These are phyloP conservation scores for Linurgus olivaceus DNA, from an alignment of 2,797 vertebrate genomes.

Conservation along the genomic window DNA sequence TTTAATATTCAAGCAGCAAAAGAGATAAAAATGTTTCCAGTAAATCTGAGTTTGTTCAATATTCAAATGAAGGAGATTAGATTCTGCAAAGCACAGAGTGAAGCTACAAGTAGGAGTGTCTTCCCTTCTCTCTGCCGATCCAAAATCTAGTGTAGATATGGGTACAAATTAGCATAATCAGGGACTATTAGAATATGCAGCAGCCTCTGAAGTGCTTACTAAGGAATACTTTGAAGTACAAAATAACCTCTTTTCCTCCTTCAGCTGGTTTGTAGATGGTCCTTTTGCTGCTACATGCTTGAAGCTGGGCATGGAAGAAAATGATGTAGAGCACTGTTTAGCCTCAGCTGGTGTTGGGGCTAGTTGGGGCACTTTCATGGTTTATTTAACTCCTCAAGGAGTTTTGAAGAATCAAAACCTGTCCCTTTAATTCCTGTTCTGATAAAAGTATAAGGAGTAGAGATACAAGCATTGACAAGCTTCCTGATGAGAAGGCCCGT, in stretches of 20 bases:
- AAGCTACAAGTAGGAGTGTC: not conserved
- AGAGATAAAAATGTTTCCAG: not conserved
- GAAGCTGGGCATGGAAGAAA: not conserved
- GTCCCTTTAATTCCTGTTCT: not conserved
- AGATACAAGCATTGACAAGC: not conserved
- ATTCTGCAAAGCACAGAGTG: not conserved
- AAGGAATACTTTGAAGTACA: not conserved
- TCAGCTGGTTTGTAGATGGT: not conserved
- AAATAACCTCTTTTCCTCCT: not conserved
- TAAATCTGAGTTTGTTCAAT: not conserved
- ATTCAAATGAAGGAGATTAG: not conserved
- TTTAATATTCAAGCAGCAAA: not conserved
- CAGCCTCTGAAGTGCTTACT: not conserved
- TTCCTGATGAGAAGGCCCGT: fast-evolving
- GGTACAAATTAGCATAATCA: not conserved
- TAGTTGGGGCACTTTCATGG: not conserved
- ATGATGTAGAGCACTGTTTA: not conserved
- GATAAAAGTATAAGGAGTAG: not conserved
- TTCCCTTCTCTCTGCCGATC: not conserved
- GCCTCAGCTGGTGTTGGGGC: not conserved
- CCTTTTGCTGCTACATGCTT: not conserved
- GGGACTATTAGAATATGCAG: not conserved
- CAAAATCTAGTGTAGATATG: not conserved
- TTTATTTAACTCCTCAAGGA: not conserved
- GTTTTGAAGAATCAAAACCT: not conserved